Evolutionary conservation across 2,113 vertebrate species (phyloP).

Genomic region (Sinocyclocheilus anophthalmus): DNA sequence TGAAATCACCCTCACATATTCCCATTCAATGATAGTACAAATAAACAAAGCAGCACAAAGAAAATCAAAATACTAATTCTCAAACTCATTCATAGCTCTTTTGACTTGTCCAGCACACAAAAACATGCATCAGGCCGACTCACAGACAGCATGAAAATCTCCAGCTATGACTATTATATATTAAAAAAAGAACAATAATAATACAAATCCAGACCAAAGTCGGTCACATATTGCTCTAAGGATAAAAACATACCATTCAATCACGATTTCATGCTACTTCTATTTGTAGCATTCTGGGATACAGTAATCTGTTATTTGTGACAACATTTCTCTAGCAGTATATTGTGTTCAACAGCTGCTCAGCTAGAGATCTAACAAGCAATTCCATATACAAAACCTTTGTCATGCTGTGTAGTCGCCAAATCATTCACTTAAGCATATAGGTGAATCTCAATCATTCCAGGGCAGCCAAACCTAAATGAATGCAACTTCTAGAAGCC

Average conservation of each 20-base stretch:
- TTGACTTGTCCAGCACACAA: neutral
- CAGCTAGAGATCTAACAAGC: neutral
- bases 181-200: neutral
- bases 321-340: conserved; percentile 9
- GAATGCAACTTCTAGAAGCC: neutral
- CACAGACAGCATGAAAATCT: neutral
- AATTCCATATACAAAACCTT: neutral
- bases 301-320: conserved; percentile 6
- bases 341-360: neutral
- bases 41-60: neutral
- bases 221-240: neutral
- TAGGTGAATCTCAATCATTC: neutral
- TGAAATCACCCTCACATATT: neutral
- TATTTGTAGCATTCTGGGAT: neutral
- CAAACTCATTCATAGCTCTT: neutral
- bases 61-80: neutral
- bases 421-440: conserved; percentile 17
- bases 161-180: neutral
- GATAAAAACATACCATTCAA: conserved; percentile 3
- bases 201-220: neutral
- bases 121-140: neutral
- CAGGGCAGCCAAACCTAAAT: neutral
- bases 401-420: neutral
- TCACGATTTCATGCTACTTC: conserved; percentile 23
- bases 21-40: neutral